Base-by-base conservation (phyloP, 2,113 vertebrate species). In the Odontophorus gujanensis region DNA sequence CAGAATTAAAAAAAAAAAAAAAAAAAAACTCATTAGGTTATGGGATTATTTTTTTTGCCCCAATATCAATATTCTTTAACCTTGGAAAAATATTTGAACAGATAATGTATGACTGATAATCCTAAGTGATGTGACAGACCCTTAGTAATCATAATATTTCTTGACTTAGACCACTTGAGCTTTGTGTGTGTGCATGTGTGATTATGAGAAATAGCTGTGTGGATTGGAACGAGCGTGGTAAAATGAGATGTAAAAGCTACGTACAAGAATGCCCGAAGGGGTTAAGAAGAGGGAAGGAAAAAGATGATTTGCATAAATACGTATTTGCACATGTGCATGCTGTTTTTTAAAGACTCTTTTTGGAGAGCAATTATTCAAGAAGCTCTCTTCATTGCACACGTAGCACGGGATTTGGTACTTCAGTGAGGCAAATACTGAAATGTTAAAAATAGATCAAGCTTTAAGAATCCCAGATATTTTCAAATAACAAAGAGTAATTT, bases 381-480 rank as follows among this genome's bases (percentile, higher is more conserved):
- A 79, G 30, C 48, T 34, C 15, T 75, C 58, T 88, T 85, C 62
- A 57, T 89, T 84, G 67, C 40, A 15, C 17, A 7, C 38, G 4
- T 1, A 86, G 59, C 67, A 7, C 38, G 36, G 53, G 50, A 43
- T 75, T 78, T 77, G 81, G 53, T 67, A 30, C 50, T 57, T 72
- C 87, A 91, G 87, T 25, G 65, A 76, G 89, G 91, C 95, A 93
- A 95, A 94, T 94, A 92, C 96, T 93, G 95, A 95, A 79, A 81
- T 85, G 96, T 96, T 98, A 98, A 98, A 98, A 98, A 98, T 98
- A 98, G 98, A 98, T 97, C 95, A 90, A 87, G 96, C 97, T 97
- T 94, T 97, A 98, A 98, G 98, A 98, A 98, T 98, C 97, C 92
- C 97, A 98, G 97, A 98, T 98, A 98, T 98, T 98, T 98, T 97